phyloP scores from a whole-genome alignment of 1,140 invertebrate genomes.

The Venturia canescens region DNA sequence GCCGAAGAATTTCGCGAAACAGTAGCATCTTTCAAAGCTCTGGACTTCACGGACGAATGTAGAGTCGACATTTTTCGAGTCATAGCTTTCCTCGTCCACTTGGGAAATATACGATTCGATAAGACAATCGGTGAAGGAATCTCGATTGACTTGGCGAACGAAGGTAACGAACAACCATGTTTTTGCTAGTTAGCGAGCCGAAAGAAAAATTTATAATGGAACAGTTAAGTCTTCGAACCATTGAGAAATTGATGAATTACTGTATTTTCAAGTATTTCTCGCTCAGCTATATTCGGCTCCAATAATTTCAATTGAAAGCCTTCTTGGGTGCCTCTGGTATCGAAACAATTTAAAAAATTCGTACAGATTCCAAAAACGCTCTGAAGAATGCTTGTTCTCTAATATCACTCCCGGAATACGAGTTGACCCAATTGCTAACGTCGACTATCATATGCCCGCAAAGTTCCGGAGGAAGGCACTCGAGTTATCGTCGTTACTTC shows the following conservation, averaged over 20 bases:
- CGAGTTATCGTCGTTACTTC: constrained; percentile 58
- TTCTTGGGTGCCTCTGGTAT: background rate
- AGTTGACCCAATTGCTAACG: constrained; percentile 57
- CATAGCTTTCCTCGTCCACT: constrained; percentile 76
- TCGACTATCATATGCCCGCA: constrained; percentile 55
- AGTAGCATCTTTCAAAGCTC: constrained; percentile 60
- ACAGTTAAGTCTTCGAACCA: no score
- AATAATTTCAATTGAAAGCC: background rate
- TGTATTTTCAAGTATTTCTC: background rate
- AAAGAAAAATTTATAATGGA: background rate
- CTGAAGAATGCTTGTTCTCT: constrained; percentile 49
- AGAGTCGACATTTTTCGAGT: constrained; percentile 78
- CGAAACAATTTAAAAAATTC: background rate
- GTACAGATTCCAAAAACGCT: constrained; percentile 56
- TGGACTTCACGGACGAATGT: constrained; percentile 62
- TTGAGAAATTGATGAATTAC: no score
- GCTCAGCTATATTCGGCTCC: background rate
- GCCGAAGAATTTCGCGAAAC: constrained; percentile 69
- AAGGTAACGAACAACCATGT: constrained; percentile 51
- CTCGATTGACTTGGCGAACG: constrained; percentile 67
- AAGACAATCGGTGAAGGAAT: constrained; percentile 56
- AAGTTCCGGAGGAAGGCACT: constrained; percentile 46
- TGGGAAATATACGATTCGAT: constrained; percentile 73
- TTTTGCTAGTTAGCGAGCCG: background rate
- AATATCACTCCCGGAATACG: constrained; percentile 46